Base-by-base conservation (phyloP, 2,797 vertebrate species). In the Myotis pilosus region DNA sequence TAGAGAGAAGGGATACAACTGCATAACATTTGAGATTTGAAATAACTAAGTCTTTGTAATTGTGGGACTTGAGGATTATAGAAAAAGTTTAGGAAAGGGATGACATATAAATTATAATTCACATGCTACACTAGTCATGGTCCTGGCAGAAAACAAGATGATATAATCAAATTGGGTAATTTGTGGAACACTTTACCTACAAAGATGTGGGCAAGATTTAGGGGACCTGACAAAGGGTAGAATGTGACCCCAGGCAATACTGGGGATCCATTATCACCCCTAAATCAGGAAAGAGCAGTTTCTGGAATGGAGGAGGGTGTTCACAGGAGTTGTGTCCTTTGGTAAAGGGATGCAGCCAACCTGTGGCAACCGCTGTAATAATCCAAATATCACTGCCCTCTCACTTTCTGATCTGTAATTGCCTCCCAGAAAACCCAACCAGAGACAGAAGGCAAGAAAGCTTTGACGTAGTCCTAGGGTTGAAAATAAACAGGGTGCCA, bases 41-140 rank as follows among this genome's bases (percentile, higher is more conserved):
- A 92, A 92, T 72, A 84, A 86, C 5, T 23, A 86, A 80, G 30
- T 72, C n/a, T 62, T 94, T n/a, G 16, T 66, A 86, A 89, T 89
- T 79, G 20, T 38, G 16, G 25, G 25, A 11, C 6, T 23, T 69
- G 55, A 75, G 28, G 36, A 85, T 60, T 47, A 53, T 30, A 55
- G 38, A 91, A 69, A 38, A 28, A 89, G 8, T 75, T 36, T 69
- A 86, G 71, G 57, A 94, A 92, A 91, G 17, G 55, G 13, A 85
- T 76, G 66, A 20, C 44, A 64, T 81, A 41, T 78, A 72, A 64
- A 60, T 94, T 75, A 68, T 92, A 94, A 86, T 33, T 86, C 44
- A 78, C 13, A 74, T 55, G 33, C 16, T 38, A 41, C 13, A 36
- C n/a, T 20, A 78, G 23, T 75, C 30, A 79, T 19, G 8, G 28